Evolutionary conservation across 1,140 invertebrate species (phyloP).

Genomic region (Leptinotarsa lineolata): DNA sequence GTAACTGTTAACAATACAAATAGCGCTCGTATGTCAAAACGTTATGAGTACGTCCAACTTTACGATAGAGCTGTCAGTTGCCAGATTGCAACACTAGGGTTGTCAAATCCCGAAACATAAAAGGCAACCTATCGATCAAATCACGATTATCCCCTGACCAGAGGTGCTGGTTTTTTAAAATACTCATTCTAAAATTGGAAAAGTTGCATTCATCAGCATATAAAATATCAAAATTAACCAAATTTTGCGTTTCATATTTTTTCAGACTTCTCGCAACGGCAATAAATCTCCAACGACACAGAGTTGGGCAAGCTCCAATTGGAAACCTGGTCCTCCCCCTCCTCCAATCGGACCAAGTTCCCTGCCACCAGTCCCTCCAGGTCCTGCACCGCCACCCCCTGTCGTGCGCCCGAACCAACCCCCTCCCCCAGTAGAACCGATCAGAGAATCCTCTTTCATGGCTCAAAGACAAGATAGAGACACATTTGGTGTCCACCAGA

Average conservation of each 20-base stretch:
- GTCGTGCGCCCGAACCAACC: conserved; percentile 53
- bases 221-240: no score
- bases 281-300: conserved; percentile 47
- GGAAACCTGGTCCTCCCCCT: conserved; percentile 66
- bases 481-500: conserved; percentile 69
- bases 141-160: no score
- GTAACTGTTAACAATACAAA: no score
- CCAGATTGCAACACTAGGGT: no score
- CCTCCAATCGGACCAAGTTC: conserved; percentile 68
- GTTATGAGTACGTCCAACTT: no score
- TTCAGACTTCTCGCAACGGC: conserved; percentile 37
- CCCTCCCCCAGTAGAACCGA: conserved; percentile 70
- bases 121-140: no score
- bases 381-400: conserved; percentile 74
- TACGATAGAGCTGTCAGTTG: no score
- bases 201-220: no score
- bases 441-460: conserved; percentile 52
- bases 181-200: no score
- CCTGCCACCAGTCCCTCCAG: conserved; percentile 64
- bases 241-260: not conserved
- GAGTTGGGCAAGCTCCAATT: conserved; percentile 50
- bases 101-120: no score
- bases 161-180: no score
- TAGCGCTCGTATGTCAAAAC: no score
- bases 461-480: conserved; percentile 65